A percentile compares a stretch with the other conserved stretches of the same genome.
Evolutionary conservation across 2,797 vertebrate species (phyloP).

Genomic region (Tangara arthus): DNA sequence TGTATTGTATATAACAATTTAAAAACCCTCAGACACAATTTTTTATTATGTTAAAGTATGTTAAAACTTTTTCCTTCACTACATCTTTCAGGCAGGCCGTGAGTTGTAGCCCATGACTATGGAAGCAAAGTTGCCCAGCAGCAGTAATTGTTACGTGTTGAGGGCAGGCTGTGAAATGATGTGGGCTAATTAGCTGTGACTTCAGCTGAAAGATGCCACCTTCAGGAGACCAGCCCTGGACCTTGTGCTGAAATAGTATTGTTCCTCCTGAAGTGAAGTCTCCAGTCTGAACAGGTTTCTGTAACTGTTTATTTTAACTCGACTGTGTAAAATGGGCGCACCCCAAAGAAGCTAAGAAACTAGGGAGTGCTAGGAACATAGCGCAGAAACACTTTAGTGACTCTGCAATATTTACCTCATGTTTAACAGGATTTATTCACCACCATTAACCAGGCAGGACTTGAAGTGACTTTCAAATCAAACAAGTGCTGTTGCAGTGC

Average conservation of each 20-base stretch:
- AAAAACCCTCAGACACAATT: fast-evolving
- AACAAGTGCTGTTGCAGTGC: background rate
- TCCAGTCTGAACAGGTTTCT: background rate
- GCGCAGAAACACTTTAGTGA: background rate
- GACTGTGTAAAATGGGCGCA: background rate
- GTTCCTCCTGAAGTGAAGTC: background rate
- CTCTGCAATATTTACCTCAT: background rate
- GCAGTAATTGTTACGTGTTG: background rate
- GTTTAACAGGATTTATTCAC: background rate
- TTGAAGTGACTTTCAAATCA: background rate
- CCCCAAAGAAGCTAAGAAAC: background rate
- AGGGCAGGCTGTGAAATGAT: background rate
- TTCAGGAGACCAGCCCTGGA: background rate
- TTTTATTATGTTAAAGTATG: background rate
- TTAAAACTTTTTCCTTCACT: background rate
- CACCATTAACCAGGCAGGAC: background rate
- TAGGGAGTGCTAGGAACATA: background rate
- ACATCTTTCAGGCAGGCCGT: background rate
- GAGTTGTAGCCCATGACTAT: background rate
- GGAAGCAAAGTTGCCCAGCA: background rate
- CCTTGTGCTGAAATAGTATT: background rate
- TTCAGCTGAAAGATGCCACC: background rate
- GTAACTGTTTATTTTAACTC: background rate
- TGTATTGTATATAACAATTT: background rate
- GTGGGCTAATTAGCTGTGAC: background rate